These are phyloP conservation scores for Drosophila kuntzei DNA, from an alignment of 2,888 invertebrate genomes.

Conservation along the genomic window DNA sequence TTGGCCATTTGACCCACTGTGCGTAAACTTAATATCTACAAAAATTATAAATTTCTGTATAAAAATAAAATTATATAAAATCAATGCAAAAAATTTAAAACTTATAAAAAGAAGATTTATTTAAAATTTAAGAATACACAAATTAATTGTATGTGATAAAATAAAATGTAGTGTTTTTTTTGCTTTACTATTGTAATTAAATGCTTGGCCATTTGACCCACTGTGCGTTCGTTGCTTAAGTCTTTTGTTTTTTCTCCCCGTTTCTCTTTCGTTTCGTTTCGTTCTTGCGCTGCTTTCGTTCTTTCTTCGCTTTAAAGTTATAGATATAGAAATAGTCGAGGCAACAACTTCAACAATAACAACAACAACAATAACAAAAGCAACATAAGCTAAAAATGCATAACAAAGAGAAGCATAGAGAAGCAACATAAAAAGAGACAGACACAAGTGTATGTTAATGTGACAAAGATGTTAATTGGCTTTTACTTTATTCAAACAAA, in stretches of 20 bases:
- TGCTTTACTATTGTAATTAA: no score
- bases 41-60: no score
- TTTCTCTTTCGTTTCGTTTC: constrained; percentile 32
- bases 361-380: constrained; percentile 10
- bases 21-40: no score
- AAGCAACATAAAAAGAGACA: constrained; percentile 1
- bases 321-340: constrained; percentile 13
- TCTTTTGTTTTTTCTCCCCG: constrained; percentile 66
- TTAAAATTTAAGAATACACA: no score
- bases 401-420: constrained; percentile 55
- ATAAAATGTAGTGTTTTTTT: no score
- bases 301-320: constrained; percentile 18
- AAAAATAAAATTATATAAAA: no score
- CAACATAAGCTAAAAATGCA: constrained; percentile 55
- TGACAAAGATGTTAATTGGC: constrained; percentile 80
- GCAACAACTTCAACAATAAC: constrained; percentile 7
- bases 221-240: no score
- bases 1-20: no score
- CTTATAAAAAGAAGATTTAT: no score
- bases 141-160: no score
- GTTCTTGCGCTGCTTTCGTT: constrained; percentile 34
- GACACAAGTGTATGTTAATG: constrained; percentile 60
- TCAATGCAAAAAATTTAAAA: no score
- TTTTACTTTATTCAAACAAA: constrained; percentile 78
- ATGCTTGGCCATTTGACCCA: no score